These are phyloP conservation scores for Globodera ellingtonae DNA, from an alignment of 1,140 invertebrate species.

Conservation along the genomic window DNA sequence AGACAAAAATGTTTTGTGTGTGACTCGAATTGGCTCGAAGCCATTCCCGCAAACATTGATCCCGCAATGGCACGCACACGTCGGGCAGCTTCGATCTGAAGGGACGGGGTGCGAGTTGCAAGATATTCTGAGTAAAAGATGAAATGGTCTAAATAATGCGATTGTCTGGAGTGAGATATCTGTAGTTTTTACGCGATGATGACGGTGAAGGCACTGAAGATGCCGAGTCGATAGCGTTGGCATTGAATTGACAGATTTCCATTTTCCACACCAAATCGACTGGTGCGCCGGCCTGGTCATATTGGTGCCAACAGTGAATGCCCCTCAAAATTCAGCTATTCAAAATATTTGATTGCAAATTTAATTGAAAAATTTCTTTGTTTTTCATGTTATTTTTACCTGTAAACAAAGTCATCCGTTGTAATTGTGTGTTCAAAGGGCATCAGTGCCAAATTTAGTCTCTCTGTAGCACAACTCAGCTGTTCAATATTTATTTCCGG, in stretches of 20 bases:
- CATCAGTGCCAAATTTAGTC: constrained; percentile 48
- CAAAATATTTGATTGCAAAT: constrained; percentile 18
- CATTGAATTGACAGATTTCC: constrained; percentile 55
- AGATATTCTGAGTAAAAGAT: constrained; percentile 24
- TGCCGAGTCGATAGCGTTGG: not conserved
- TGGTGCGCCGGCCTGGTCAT: constrained; percentile 51
- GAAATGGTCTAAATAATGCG: not conserved
- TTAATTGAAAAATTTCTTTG: constrained; percentile 6
- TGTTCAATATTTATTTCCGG: constrained; percentile 51
- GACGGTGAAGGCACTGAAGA: not conserved
- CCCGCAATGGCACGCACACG: constrained; percentile 57
- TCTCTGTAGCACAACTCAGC: constrained; percentile 50
- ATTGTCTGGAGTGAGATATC: not conserved
- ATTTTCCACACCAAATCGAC: constrained; percentile 63
- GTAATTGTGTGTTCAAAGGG: constrained; percentile 55
- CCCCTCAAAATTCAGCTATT: constrained; percentile 32
- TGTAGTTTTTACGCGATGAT: constrained; percentile 2
- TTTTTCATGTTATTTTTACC: constrained; percentile 27
- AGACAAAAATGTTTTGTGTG: constrained; percentile 50
- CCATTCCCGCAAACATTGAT: constrained; percentile 59
- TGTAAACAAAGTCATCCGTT: constrained; percentile 48
- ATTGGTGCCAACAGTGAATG: constrained; percentile 63
- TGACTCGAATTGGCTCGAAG: constrained; percentile 52
- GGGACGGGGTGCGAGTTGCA: not conserved
- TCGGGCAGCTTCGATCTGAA: constrained; percentile 48